Conservation (phyloP, 2,888 invertebrate species). For the Hylaea fasciaria region DNA sequence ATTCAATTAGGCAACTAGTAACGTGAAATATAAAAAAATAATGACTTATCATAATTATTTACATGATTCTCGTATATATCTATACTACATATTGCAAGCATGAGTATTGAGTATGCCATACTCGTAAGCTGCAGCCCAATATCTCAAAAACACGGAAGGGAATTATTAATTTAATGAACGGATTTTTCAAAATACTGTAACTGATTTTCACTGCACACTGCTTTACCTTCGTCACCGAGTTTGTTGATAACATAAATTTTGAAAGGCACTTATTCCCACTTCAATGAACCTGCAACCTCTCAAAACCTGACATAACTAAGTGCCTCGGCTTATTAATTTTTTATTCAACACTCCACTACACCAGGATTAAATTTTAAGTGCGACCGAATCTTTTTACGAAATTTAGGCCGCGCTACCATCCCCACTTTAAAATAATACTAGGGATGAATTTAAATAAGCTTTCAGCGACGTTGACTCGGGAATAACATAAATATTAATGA, state of each 20-base stretch:
- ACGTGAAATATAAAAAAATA: no score
- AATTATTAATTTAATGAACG: no score
- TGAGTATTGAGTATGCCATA: no score
- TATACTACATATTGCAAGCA: no score
- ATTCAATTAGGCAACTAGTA: no score
- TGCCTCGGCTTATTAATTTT: conserved; percentile 15
- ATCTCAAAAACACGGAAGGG: no score
- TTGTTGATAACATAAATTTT: conserved; percentile 38
- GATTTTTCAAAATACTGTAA: neutral
- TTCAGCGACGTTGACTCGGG: conserved; percentile 71
- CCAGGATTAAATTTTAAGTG: conserved; percentile 66
- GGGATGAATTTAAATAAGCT: conserved; percentile 81
- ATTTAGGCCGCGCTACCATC: conserved; percentile 62
- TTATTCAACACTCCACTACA: conserved; percentile 14
- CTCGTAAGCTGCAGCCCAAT: no score
- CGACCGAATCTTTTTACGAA: conserved; percentile 56
- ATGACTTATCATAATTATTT: no score
- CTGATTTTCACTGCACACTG: conserved; percentile 23
- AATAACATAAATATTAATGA: conserved; percentile 80
- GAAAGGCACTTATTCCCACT: conserved; percentile 34
- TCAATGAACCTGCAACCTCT: conserved; percentile 34
- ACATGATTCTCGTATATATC: no score
- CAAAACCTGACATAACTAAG: conserved; percentile 19
- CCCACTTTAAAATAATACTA: conserved; percentile 69
- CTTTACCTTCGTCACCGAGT: conserved; percentile 41